A percentile compares a stretch with the other conserved stretches of the same genome.
Evolutionary conservation across 1,140 invertebrate species (phyloP).

Genomic region (Drosophila repletoides): DNA sequence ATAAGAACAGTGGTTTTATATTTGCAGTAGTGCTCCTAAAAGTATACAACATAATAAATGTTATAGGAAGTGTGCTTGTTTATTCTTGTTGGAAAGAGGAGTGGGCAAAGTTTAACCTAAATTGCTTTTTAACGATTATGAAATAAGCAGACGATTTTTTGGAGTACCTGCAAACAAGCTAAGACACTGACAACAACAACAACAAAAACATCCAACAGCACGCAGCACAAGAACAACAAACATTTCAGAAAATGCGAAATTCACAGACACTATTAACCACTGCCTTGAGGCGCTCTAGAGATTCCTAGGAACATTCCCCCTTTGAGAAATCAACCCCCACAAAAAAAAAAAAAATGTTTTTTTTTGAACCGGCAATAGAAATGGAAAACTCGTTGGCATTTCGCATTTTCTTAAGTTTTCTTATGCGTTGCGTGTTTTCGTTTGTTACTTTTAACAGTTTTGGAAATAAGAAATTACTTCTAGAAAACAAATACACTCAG

Average conservation of each 20-base stretch:
- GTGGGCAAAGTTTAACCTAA: constrained; percentile 73
- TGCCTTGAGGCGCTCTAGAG: no score
- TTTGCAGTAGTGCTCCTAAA: background rate
- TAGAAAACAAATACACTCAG: no score
- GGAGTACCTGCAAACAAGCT: no score
- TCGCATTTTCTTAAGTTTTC: constrained; percentile 1
- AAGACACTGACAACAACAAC: no score
- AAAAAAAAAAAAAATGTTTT: no score
- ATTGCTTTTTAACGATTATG: constrained; percentile 59
- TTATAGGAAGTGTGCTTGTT: constrained; percentile 1
- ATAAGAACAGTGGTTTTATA: background rate
- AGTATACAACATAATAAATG: constrained; percentile 18
- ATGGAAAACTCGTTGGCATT: constrained; percentile 19
- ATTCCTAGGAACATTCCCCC: background rate
- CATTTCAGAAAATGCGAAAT: no score
- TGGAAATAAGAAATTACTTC: no score
- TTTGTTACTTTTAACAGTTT: no score
- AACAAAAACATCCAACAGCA: constrained; percentile 2
- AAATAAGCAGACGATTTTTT: constrained; percentile 65
- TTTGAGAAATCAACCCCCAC: background rate
- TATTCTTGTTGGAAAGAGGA: constrained; percentile 7
- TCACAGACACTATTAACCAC: no score
- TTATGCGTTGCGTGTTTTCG: background rate
- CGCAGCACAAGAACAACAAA: background rate
- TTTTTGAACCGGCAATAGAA: no score